A percentile compares a stretch with the other conserved stretches of the same genome.
Evolutionary conservation across 2,113 vertebrate genomes (phyloP).

Genomic region (Callionymus lyra): DNA sequence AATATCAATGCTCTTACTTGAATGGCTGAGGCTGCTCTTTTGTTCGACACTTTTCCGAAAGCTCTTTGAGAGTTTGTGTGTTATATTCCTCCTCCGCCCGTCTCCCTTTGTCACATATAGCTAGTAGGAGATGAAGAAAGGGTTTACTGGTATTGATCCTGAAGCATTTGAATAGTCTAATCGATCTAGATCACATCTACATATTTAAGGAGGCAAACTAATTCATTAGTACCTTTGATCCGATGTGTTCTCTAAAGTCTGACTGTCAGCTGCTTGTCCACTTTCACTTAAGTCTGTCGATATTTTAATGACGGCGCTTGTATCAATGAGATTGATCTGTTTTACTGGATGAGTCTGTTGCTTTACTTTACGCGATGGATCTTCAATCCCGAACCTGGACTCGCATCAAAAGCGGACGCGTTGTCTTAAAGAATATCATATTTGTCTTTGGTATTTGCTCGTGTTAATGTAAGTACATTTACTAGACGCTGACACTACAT

Average conservation of each 20-base stretch:
- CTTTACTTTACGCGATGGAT: too few species aligned
- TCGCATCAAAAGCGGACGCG: too few species aligned
- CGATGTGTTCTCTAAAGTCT: too few species aligned
- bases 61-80: constrained; percentile 3
- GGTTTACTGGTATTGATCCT: constrained; percentile 49
- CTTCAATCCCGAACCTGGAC: too few species aligned
- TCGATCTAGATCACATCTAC: constrained; percentile 26
- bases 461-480: too few species aligned
- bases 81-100: constrained; percentile 19
- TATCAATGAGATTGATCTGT: constrained; percentile 10
- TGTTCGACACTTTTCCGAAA: constrained; percentile 20
- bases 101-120: constrained; percentile 42
- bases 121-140: constrained; percentile 20
- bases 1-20: too few species aligned
- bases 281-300: constrained; percentile 10
- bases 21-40: constrained; percentile 20
- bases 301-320: constrained; percentile 12
- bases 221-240: constrained; percentile 52
- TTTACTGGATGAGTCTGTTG: neutral
- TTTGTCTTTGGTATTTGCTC: too few species aligned
- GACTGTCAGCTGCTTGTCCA: neutral
- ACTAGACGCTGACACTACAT: too few species aligned
- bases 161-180: constrained; percentile 36
- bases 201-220: constrained; percentile 42
- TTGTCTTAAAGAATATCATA: too few species aligned